Percentiles rank a stretch among this genome's conserved stretches.
These are phyloP conservation scores for Cacatua alba DNA, from an alignment of 2,113 vertebrate species.

Conservation along the genomic window DNA sequence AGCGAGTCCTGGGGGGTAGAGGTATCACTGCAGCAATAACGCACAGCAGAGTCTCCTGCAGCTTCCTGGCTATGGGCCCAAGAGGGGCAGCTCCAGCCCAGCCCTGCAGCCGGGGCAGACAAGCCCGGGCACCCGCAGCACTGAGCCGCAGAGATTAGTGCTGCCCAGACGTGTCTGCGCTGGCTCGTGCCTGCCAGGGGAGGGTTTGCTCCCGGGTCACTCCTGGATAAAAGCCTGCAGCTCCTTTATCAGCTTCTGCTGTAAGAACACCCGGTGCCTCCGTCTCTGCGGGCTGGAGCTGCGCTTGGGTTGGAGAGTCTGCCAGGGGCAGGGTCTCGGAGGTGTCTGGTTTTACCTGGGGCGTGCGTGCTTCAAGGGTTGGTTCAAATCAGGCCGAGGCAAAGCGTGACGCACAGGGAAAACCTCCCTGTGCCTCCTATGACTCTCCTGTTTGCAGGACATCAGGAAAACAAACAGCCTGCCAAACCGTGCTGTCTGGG, in stretches of 20 bases:
- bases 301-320: not conserved
- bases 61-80: not conserved
- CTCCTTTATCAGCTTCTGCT: not conserved
- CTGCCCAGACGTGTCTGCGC: not conserved
- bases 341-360: not conserved
- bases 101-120: not conserved
- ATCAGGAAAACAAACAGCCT: slow-evolving; percentile 76
- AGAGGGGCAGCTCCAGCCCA: not conserved
- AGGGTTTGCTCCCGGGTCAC: not conserved
- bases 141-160: not conserved
- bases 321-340: not conserved
- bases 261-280: not conserved
- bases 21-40: not conserved
- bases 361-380: not conserved
- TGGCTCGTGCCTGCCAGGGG: not conserved
- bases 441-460: slow-evolving; percentile 68
- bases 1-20: not conserved
- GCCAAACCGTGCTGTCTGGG: slow-evolving; percentile 76
- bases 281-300: not conserved
- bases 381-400: not conserved
- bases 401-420: accelerated
- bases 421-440: not conserved
- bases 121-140: not conserved
- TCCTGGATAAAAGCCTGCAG: not conserved
- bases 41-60: not conserved